These are phyloP conservation scores for Drosophila villosipedis DNA, from an alignment of 2,888 invertebrate genomes.

Conservation along the genomic window DNA sequence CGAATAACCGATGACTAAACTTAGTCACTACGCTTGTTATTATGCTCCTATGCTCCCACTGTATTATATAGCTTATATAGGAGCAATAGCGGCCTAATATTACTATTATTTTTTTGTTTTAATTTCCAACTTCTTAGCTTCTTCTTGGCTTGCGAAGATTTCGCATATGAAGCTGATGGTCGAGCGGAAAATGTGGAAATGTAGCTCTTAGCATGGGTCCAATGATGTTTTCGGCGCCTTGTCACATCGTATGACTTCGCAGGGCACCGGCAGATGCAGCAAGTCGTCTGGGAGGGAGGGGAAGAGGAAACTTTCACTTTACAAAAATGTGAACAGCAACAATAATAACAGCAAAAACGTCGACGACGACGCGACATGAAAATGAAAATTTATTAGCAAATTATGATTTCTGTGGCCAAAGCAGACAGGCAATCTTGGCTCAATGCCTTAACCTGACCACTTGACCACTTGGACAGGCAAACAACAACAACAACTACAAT, in stretches of 20 bases:
- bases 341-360: neutral
- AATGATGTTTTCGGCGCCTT: constrained; percentile 18
- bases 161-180: neutral
- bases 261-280: neutral
- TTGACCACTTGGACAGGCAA: constrained; percentile 43
- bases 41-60: neutral
- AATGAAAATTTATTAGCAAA: constrained; percentile 78
- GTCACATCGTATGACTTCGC: constrained; percentile 40
- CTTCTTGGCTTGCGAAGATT: neutral
- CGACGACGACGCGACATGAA: constrained; percentile 61
- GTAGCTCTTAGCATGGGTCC: neutral
- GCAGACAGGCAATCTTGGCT: constrained; percentile 21
- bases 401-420: constrained; percentile 72
- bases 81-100: neutral
- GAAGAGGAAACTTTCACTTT: constrained; percentile 64
- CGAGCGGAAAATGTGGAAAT: neutral
- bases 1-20: neutral
- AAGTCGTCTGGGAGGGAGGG: neutral
- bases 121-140: neutral
- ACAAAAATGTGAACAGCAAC: constrained; percentile 55
- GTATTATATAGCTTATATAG: neutral
- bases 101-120: neutral
- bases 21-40: neutral
- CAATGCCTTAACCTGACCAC: constrained; percentile 50
- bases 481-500: constrained; percentile 14